phyloP scores from a whole-genome alignment of 2,113 vertebrate species.

The Spermophilus dauricus region DNA sequence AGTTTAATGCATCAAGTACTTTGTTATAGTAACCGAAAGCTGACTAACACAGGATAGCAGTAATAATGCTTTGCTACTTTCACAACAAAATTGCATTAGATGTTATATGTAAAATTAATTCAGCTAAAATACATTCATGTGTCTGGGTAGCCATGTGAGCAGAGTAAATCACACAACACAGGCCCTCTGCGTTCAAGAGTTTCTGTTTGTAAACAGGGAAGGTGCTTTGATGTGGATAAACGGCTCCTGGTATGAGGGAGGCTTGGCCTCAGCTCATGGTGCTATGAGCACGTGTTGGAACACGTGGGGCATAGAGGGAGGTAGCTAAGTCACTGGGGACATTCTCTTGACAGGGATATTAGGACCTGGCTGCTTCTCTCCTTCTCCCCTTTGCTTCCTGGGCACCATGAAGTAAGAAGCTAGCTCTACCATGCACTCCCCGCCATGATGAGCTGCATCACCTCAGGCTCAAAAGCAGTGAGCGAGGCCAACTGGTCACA shows the following conservation, averaged over 20 bases:
- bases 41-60: neutral
- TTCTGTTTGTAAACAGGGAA: too few relatives aligned
- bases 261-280: too few relatives aligned
- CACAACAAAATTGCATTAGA: rapidly evolving
- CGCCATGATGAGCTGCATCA: too few relatives aligned
- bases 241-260: too few relatives aligned
- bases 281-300: too few relatives aligned
- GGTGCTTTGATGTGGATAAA: too few relatives aligned
- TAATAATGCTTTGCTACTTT: neutral
- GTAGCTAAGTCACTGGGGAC: too few relatives aligned
- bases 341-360: neutral
- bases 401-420: neutral
- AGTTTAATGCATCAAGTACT: neutral
- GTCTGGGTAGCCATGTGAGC: too few relatives aligned
- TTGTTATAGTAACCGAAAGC: neutral
- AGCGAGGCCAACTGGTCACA: neutral
- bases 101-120: neutral
- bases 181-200: too few relatives aligned
- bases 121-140: neutral
- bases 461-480: neutral
- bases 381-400: neutral
- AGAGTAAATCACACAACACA: too few relatives aligned
- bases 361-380: neutral
- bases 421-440: neutral
- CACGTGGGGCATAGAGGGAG: neutral